Conservation (phyloP, 2,888 invertebrate species). For the Spodoptera picta region DNA sequence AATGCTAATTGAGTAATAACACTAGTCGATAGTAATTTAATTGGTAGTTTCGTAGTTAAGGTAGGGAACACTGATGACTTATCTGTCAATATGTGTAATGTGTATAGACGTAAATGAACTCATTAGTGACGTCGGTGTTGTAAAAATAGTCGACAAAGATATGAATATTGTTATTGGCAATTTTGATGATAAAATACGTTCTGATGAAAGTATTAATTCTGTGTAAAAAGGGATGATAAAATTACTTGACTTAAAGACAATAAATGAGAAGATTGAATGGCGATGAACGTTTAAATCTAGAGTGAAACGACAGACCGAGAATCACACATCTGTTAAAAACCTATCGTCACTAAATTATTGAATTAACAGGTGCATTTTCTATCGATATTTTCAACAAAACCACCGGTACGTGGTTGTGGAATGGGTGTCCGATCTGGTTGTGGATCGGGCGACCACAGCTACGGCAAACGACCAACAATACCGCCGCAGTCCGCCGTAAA, state of each 20-base stretch:
- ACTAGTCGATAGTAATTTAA: background rate
- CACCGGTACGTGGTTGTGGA: slow-evolving; percentile 19
- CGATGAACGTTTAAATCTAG: slow-evolving; percentile 16
- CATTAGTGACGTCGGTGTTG: too few relatives aligned
- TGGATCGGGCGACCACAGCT: slow-evolving; percentile 29
- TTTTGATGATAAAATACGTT: background rate
- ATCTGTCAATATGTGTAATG: background rate
- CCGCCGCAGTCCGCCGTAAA: slow-evolving; percentile 34
- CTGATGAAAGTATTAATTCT: background rate
- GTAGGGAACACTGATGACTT: background rate
- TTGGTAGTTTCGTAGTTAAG: background rate
- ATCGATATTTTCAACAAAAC: slow-evolving; percentile 30
- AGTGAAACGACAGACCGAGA: background rate
- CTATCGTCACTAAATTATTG: background rate
- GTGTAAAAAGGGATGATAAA: background rate
- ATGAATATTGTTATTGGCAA: background rate
- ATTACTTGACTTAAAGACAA: background rate
- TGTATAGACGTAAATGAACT: too few relatives aligned
- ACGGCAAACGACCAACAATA: slow-evolving; percentile 28
- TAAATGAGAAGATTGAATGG: background rate
- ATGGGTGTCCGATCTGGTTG: slow-evolving; percentile 21
- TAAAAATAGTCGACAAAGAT: too few relatives aligned
- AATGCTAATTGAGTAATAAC: background rate
- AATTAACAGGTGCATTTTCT: slow-evolving; percentile 28
- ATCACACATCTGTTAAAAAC: background rate